Evolutionary conservation across 2,113 vertebrate species (phyloP).

Genomic region (Leucosticte australis): DNA sequence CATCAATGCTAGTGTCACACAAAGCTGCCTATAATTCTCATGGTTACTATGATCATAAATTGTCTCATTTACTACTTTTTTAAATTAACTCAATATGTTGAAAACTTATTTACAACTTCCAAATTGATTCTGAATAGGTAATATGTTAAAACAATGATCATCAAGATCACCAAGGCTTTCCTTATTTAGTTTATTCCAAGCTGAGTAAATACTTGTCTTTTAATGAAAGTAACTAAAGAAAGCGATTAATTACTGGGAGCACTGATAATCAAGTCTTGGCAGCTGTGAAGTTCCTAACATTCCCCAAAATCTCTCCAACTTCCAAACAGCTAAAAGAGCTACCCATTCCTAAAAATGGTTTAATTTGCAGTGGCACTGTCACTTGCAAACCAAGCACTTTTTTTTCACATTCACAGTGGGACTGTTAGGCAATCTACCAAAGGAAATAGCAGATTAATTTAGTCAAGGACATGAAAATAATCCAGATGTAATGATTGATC

Average conservation of each 20-base stretch:
- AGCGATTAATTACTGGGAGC: neutral
- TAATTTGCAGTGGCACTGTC: neutral
- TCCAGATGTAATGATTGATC: neutral
- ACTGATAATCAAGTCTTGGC: neutral
- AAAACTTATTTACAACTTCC: neutral
- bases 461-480: neutral
- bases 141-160: rapidly evolving
- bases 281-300: neutral
- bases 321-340: neutral
- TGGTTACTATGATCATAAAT: neutral
- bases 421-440: neutral
- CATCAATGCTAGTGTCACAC: neutral
- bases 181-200: neutral
- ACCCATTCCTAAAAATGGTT: neutral
- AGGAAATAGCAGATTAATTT: neutral
- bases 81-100: neutral
- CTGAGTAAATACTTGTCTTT: neutral
- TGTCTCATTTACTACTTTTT: neutral
- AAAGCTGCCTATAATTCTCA: neutral
- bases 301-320: neutral
- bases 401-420: neutral
- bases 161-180: neutral
- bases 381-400: neutral
- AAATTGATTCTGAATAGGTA: neutral
- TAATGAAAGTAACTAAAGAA: neutral